A percentile compares a stretch with the other conserved stretches of the same genome.
Conservation (phyloP, 2,797 vertebrate species). For the Myoxocephalus aenaeus region DNA sequence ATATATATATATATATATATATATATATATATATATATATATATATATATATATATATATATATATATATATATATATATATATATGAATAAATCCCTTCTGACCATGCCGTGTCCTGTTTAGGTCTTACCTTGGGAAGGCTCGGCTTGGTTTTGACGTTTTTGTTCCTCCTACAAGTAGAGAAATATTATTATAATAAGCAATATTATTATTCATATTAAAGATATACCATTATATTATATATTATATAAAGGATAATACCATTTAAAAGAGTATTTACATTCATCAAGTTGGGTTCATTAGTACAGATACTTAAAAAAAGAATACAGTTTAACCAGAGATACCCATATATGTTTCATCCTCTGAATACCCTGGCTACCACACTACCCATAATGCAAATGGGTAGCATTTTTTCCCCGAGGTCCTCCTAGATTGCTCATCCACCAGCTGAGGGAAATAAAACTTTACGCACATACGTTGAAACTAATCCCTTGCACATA, state of each 20-base stretch:
- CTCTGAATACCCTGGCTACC: background rate
- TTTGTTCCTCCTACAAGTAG: constrained; percentile 90
- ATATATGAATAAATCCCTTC: background rate
- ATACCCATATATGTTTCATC: background rate
- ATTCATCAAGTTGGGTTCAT: background rate
- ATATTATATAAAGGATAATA: background rate
- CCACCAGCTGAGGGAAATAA: background rate
- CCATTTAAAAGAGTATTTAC: background rate
- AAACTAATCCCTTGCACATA: background rate
- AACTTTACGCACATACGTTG: background rate
- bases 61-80: too few species aligned
- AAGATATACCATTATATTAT: background rate
- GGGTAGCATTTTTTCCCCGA: background rate
- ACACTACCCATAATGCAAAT: constrained; percentile 8
- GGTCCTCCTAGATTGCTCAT: background rate
- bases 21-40: too few species aligned
- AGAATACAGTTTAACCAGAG: background rate
- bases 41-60: too few species aligned
- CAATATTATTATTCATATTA: background rate
- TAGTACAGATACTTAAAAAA: background rate
- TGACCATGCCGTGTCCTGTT: background rate
- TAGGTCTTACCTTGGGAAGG: constrained; percentile 92
- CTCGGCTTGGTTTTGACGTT: constrained; percentile 90
- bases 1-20: too few species aligned
- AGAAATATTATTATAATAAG: constrained; percentile 12